A percentile compares a stretch with the other conserved stretches of the same genome.
Conservation (phyloP, 2,113 vertebrate genomes). For the Psittacus erithacus region DNA sequence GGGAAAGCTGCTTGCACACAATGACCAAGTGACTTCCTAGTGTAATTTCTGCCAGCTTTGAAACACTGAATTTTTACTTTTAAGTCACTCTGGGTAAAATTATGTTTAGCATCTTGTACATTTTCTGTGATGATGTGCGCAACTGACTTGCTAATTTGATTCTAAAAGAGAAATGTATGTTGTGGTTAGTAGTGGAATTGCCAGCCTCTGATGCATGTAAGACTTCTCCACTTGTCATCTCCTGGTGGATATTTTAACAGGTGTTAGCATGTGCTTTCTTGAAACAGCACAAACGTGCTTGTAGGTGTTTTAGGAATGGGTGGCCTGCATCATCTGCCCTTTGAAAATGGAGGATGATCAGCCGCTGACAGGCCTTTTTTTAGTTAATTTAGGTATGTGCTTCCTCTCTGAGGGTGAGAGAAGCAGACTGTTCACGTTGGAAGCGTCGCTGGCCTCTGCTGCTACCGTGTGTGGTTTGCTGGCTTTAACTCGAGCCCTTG, state of each 20-base stretch:
- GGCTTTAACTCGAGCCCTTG: not conserved
- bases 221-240: constrained; percentile 11
- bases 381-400: not conserved
- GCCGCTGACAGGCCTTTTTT: not conserved
- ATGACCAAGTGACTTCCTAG: not conserved
- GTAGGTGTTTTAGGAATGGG: not conserved
- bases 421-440: not conserved
- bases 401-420: not conserved
- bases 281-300: not conserved
- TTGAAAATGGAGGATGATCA: not conserved
- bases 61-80: not conserved
- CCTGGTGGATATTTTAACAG: constrained; percentile 10
- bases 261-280: not conserved
- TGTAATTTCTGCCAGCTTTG: not conserved
- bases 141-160: not conserved
- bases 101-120: not conserved
- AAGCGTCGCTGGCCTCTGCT: not conserved
- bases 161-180: not conserved
- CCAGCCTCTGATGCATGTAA: not conserved
- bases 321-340: not conserved
- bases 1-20: not conserved
- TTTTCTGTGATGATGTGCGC: not conserved
- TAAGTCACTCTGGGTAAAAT: not conserved
- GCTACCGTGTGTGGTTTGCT: not conserved
- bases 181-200: not conserved